phyloP scores from a whole-genome alignment of 2,113 vertebrate species.

The Symphodus melops region DNA sequence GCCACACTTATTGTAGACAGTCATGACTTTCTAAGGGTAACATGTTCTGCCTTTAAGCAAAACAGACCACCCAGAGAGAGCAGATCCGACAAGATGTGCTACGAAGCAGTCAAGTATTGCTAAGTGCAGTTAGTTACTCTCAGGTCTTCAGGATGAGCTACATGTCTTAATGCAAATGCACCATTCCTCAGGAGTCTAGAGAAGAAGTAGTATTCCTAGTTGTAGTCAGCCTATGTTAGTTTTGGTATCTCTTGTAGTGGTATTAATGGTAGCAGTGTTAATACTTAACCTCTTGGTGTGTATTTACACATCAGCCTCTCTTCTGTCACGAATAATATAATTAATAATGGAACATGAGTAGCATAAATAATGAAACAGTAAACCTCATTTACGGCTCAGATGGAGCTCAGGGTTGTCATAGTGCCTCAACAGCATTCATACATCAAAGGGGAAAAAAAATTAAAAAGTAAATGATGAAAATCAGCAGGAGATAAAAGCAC shows the following conservation, averaged over 20 bases:
- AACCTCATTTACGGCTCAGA: constrained; percentile 1
- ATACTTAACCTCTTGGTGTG: not conserved
- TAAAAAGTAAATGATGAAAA: constrained; percentile 26
- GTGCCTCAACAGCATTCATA: constrained; percentile 22
- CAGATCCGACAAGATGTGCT: too few species aligned
- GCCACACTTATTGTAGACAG: too few species aligned
- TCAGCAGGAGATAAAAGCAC: constrained; percentile 25
- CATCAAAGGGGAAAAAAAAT: constrained; percentile 48
- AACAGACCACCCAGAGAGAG: too few species aligned
- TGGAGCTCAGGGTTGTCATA: constrained; percentile 28
- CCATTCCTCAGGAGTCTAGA: too few species aligned
- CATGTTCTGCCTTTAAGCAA: too few species aligned
- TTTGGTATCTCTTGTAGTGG: too few species aligned
- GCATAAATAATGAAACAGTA: constrained; percentile 20
- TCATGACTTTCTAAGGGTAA: too few species aligned
- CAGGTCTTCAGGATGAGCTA: too few species aligned
- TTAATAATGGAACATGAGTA: constrained; percentile 20
- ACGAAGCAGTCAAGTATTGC: too few species aligned
- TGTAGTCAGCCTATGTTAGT: not conserved
- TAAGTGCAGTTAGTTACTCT: too few species aligned
- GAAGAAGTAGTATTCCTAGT: too few species aligned
- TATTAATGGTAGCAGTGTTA: not conserved
- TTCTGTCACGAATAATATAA: not conserved
- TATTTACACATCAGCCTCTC: not conserved
- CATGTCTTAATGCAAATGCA: too few species aligned